Percentiles rank a stretch among this genome's conserved stretches.
These are phyloP conservation scores for Anneissia japonica DNA, from an alignment of 35 echinoderm and acorn worm genomes.

Conservation along the genomic window DNA sequence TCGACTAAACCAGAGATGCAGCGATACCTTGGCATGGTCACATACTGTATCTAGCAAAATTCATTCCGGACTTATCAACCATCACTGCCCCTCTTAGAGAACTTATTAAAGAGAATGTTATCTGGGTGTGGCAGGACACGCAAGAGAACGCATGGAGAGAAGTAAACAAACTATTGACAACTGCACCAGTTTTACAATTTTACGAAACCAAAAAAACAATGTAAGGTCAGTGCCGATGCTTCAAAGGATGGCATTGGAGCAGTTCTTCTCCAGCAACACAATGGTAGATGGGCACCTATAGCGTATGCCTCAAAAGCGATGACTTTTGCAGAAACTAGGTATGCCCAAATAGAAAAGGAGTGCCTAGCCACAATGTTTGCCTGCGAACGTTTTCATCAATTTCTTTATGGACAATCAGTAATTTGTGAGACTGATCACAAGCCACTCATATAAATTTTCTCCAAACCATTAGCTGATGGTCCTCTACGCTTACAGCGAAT, in stretches of 20 bases:
- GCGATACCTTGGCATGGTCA: background rate
- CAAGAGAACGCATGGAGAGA: background rate
- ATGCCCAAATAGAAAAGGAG: slow-evolving; percentile 36
- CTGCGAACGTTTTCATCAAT: slow-evolving; percentile 37
- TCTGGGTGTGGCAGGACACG: background rate
- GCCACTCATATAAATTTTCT: slow-evolving; percentile 10
- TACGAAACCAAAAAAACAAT: no score
- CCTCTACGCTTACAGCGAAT: slow-evolving; percentile 14
- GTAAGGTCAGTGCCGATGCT: background rate
- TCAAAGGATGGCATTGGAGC: slow-evolving; percentile 26
- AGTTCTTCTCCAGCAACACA: slow-evolving; percentile 11
- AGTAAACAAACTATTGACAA: background rate
- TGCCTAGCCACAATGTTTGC: slow-evolving; percentile 11
- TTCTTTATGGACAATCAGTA: slow-evolving; percentile 29
- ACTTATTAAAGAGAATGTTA: background rate
- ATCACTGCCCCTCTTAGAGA: slow-evolving; percentile 7
- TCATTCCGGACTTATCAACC: slow-evolving; percentile 29
- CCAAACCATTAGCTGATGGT: slow-evolving; percentile 10
- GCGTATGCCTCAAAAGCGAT: slow-evolving; percentile 28
- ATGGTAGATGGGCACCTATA: background rate
- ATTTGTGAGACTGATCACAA: slow-evolving; percentile 24
- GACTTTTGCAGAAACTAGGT: slow-evolving; percentile 18
- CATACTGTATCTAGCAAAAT: slow-evolving; percentile 30
- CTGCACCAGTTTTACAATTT: background rate
- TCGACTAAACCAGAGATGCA: background rate